phyloP scores from a whole-genome alignment of 2,888 invertebrate genomes.

The Diarsia brunnea region DNA sequence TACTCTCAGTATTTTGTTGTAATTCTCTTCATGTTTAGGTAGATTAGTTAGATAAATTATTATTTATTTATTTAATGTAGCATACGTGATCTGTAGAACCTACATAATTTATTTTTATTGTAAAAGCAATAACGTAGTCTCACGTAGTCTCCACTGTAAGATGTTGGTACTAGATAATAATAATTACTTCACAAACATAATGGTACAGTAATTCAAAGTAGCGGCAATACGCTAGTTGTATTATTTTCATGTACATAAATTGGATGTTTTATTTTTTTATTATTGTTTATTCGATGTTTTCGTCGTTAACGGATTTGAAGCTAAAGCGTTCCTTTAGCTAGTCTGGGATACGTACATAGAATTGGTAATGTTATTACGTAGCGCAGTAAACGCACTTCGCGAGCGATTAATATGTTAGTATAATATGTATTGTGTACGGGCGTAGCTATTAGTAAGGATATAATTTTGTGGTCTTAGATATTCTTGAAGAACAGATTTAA shows the following conservation, averaged over 20 bases:
- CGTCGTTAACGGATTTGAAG: conserved; percentile 57
- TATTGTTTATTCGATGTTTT: conserved; percentile 56
- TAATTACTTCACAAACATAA: conserved; percentile 61
- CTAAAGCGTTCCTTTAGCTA: conserved; percentile 79
- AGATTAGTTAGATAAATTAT: conserved; percentile 87
- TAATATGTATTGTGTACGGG: conserved; percentile 41
- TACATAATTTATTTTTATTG: conserved; percentile 85
- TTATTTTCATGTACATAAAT: conserved; percentile 69
- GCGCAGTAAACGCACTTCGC: conserved; percentile 57
- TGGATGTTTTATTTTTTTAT: conserved; percentile 65
- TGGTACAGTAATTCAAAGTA: conserved; percentile 62
- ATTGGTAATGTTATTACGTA: conserved; percentile 59
- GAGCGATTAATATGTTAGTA: conserved; percentile 34
- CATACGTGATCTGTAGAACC: conserved; percentile 81
- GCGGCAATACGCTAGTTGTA: conserved; percentile 70
- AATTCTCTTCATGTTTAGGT: conserved; percentile 85
- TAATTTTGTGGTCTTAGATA: not conserved
- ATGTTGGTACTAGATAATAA: conserved; percentile 67
- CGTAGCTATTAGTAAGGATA: conserved; percentile 25
- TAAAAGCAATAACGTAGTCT: conserved; percentile 80
- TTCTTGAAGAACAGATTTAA: conserved; percentile 10
- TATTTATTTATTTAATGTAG: conserved; percentile 89
- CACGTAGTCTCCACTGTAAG: conserved; percentile 79
- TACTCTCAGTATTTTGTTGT: conserved; percentile 88
- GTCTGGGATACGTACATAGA: conserved; percentile 73